phyloP scores from a whole-genome alignment of 2,113 vertebrate genomes.

The Perca fluviatilis region DNA sequence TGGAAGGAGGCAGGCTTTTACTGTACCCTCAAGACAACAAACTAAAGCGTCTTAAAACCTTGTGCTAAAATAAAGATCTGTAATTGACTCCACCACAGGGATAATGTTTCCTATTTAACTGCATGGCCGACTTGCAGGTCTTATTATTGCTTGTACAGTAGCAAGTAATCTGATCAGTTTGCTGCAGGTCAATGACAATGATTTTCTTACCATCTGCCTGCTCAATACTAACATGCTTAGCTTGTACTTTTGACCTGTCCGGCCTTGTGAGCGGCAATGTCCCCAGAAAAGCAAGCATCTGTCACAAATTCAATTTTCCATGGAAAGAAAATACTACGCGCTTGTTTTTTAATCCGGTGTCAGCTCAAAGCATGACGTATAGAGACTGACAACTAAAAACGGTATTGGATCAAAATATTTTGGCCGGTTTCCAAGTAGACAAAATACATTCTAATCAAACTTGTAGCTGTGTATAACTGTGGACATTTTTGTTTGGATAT shows the following conservation, averaged over 20 bases:
- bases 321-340: slow-evolving; percentile 14
- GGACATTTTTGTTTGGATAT: background rate
- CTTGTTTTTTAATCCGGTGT: slow-evolving; percentile 40
- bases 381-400: slow-evolving; percentile 25
- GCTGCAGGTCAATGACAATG: slow-evolving; percentile 76
- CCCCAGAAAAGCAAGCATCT: slow-evolving; percentile 47
- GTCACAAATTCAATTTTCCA: slow-evolving; percentile 43
- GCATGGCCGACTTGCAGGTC: slow-evolving; percentile 25
- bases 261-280: slow-evolving; percentile 65
- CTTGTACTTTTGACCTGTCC: slow-evolving; percentile 75
- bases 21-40: slow-evolving; percentile 9
- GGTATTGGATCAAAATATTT: background rate
- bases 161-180: slow-evolving; percentile 49
- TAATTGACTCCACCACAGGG: slow-evolving; percentile 53
- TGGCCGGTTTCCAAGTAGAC: background rate
- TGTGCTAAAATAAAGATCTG: slow-evolving; percentile 36
- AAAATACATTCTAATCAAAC: slow-evolving; percentile 23
- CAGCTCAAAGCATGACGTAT: slow-evolving; percentile 22
- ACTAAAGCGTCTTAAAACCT: slow-evolving; percentile 21
- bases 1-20: slow-evolving; percentile 14
- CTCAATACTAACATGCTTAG: slow-evolving; percentile 84
- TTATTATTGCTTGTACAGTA: slow-evolving; percentile 52
- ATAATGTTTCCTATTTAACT: slow-evolving; percentile 65
- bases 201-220: slow-evolving; percentile 72
- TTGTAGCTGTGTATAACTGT: background rate